Evolutionary conservation across 1,140 invertebrate genomes (phyloP).

Genomic region (Drosophila kanapiae): DNA sequence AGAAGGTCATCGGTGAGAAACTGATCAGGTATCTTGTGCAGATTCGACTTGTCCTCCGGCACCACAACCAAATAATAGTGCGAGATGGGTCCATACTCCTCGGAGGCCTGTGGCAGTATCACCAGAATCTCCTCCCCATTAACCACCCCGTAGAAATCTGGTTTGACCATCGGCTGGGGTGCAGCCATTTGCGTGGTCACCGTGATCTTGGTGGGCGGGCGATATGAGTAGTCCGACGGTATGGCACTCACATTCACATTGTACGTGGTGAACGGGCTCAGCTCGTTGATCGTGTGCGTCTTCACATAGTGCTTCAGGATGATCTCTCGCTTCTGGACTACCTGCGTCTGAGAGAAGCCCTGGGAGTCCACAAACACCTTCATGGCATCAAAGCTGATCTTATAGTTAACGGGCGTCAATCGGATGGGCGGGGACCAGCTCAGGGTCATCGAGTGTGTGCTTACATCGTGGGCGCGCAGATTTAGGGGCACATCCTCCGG

Average conservation of each 20-base stretch:
- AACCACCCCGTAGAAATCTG: slow-evolving; percentile 95
- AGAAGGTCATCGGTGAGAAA: slow-evolving; percentile 94
- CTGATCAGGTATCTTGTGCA: slow-evolving; percentile 95
- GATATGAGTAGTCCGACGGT: slow-evolving; percentile 92
- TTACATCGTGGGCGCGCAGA: slow-evolving; percentile 93
- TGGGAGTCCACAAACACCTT: slow-evolving; percentile 98
- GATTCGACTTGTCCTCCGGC: slow-evolving; percentile 92
- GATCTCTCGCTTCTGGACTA: slow-evolving; percentile 91
- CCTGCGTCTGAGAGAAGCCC: slow-evolving; percentile 95
- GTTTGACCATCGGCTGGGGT: slow-evolving; percentile 97
- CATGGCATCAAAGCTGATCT: slow-evolving; percentile 96
- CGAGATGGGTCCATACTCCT: slow-evolving; percentile 99
- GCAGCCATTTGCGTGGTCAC: slow-evolving; percentile 98
- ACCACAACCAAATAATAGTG: slow-evolving; percentile 99
- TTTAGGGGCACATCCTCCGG: slow-evolving; percentile 96
- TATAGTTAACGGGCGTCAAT: slow-evolving; percentile 95
- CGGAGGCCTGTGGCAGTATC: slow-evolving; percentile 96
- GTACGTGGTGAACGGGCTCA: slow-evolving; percentile 97
- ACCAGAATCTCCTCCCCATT: slow-evolving; percentile 95
- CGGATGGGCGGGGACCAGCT: slow-evolving; percentile 97
- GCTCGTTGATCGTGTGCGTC: slow-evolving; percentile 92
- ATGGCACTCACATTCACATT: slow-evolving; percentile 97
- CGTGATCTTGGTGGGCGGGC: slow-evolving; percentile 96
- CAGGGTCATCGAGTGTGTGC: slow-evolving; percentile 95
- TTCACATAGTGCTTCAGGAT: slow-evolving; percentile 89